Evolutionary conservation across 1,140 invertebrate genomes (phyloP).

Genomic region (Drosophila serrata): DNA sequence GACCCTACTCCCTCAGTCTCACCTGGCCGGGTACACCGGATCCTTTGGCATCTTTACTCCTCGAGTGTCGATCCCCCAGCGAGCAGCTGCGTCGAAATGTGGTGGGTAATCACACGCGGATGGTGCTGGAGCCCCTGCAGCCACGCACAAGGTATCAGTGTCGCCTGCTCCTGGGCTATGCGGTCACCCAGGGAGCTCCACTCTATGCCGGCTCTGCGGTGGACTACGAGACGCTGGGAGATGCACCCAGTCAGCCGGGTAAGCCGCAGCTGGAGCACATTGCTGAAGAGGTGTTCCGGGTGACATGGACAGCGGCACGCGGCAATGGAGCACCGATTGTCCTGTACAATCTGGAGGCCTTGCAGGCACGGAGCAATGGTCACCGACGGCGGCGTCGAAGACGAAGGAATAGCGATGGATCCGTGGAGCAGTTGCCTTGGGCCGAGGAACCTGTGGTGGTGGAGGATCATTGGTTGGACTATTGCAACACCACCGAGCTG

Average conservation of each 20-base stretch:
- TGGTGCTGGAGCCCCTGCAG: conserved; percentile 86
- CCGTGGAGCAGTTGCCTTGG: conserved; percentile 50
- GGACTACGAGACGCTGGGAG: conserved; percentile 91
- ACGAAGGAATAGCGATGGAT: conserved; percentile 22
- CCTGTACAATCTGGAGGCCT: conserved; percentile 88
- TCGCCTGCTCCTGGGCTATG: conserved; percentile 89
- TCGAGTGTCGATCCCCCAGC: conserved; percentile 49
- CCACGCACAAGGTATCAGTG: conserved; percentile 92
- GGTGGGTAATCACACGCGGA: conserved; percentile 34
- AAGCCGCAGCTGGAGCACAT: conserved; percentile 89
- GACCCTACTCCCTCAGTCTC: conserved; percentile 61
- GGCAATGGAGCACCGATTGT: conserved; percentile 89
- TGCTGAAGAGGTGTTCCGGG: conserved; percentile 89
- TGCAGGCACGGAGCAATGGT: conserved; percentile 58
- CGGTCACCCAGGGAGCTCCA: conserved; percentile 87
- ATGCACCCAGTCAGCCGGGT: conserved; percentile 89
- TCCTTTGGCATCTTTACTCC: conserved; percentile 28
- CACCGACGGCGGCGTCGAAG: conserved; percentile 16
- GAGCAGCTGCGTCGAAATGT: conserved; percentile 57
- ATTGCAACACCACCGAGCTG: conserved; percentile 93
- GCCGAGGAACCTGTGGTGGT: conserved; percentile 73
- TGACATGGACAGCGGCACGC: conserved; percentile 90
- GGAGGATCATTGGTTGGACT: conserved; percentile 89
- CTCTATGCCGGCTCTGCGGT: conserved; percentile 87
- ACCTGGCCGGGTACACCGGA: conserved; percentile 56